Base-by-base conservation (phyloP, 2,797 vertebrate species). In the Diceros bicornis region DNA sequence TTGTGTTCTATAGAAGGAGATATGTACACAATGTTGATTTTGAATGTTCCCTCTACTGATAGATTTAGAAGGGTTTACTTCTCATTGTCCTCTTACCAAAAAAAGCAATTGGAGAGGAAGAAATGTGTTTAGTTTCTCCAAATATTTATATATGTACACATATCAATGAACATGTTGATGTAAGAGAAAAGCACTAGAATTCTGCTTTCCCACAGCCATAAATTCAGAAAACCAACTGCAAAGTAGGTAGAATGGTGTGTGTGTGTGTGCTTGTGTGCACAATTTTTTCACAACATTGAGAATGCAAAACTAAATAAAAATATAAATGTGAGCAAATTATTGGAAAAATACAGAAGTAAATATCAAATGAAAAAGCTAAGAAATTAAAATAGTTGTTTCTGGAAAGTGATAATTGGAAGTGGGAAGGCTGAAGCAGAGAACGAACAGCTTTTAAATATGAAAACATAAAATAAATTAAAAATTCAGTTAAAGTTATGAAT, bases 251-350 rank as follows among this genome's bases (percentile, higher is more conserved):
- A 86, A 78, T 32, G 52, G 0, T 32, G 37, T 2, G 11, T 50
- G 21, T 10, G 23, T 41, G 20, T 77, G 13, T 23, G 2, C 4
- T 68, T 64, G 21, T 32, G 29, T 37, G 13, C 29, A 32, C 29
- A 3, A 57, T 55, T 74, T 68, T 61, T 72, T 77, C 7, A 21
- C 18, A 21, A 71, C 34, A 57, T 27, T 86, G 4, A 93, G 79
- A 66, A 55, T 61, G 52, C 85, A 66, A 90, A 62, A 57, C 4
- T 34, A 55, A 95, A 69, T 27, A 9, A 66, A 96, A 89, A 92
- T 79, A n/a, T 11, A 50, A 75, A 1, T 29, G 20, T 52, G 55
- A 84, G 32, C 5, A 74, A 69, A 21, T 59, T 50, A 25, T 12
- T 55, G n/a, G 34, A 8, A 23, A 34, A 44, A 41, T 52, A 52